Conservation (phyloP, 2,888 invertebrate species). For the Chirona hameri region DNA sequence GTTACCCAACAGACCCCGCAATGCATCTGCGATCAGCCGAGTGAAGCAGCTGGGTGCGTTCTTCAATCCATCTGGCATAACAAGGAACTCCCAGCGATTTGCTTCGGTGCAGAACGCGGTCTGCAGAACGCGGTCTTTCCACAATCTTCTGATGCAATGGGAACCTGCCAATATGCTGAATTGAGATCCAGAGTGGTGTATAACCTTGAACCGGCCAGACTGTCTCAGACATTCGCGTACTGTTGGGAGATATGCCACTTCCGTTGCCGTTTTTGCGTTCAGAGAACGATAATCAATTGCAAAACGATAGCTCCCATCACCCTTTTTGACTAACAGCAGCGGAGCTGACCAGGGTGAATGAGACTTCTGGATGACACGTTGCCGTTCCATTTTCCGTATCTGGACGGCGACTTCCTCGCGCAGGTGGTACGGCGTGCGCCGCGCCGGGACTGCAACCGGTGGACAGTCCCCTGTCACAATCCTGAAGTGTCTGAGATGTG, state of each 20-base stretch:
- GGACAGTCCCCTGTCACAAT: not conserved
- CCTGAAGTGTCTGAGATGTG: not conserved
- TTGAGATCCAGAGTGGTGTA: not conserved
- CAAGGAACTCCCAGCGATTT: not conserved
- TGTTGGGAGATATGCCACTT: not conserved
- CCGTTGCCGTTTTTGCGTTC: not conserved
- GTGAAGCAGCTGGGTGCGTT: not conserved
- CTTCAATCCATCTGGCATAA: not conserved
- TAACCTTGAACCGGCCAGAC: not conserved
- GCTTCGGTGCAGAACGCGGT: no score
- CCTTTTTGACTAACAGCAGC: not conserved
- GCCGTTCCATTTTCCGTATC: not conserved
- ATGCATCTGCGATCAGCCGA: not conserved
- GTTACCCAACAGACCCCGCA: not conserved
- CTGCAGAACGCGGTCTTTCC: no score
- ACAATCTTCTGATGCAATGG: not conserved
- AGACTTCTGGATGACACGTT: not conserved
- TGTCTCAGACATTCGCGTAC: not conserved
- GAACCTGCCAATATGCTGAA: not conserved
- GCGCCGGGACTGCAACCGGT: not conserved
- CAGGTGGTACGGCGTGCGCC: not conserved
- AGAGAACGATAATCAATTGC: not conserved
- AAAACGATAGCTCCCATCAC: not conserved
- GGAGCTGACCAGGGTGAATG: not conserved
- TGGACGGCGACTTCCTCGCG: not conserved